Conservation (phyloP, 30 jellyfish, hydroid and myxozoan genomes). For the Rhopilema esculentum region DNA sequence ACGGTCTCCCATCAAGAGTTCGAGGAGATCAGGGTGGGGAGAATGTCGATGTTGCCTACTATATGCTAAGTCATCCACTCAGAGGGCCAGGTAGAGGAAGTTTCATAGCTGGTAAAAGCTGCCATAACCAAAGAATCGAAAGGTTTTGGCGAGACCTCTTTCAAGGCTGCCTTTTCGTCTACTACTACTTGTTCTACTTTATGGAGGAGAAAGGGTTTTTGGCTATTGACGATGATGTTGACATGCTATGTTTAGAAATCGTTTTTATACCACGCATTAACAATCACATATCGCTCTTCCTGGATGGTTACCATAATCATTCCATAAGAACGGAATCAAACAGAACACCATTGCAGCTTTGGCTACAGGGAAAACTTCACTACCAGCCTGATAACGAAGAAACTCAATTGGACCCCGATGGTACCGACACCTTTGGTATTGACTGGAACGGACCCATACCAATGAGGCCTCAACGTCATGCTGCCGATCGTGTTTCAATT, state of each 20-base stretch:
- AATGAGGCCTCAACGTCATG: too few relatives aligned
- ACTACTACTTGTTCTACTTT: conserved; percentile 12
- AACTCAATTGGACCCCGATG: too few relatives aligned
- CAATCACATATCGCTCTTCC: conserved; percentile 9
- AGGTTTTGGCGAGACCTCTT: conserved; percentile 41
- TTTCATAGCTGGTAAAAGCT: conserved; percentile 33
- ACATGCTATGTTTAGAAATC: conserved; percentile 17
- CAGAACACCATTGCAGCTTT: too few relatives aligned
- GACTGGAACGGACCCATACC: too few relatives aligned
- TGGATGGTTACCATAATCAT: conserved; percentile 29
- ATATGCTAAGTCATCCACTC: conserved; percentile 13
- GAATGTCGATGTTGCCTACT: conserved; percentile 48
- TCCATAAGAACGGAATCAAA: too few relatives aligned
- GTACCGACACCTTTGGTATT: too few relatives aligned
- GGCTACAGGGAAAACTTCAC: too few relatives aligned
- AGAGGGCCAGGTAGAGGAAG: conserved; percentile 45
- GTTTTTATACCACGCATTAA: conserved; percentile 46
- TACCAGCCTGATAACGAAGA: too few relatives aligned
- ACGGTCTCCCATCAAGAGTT: conserved; percentile 46
- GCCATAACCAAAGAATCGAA: conserved; percentile 58
- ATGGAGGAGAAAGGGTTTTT: conserved; percentile 28
- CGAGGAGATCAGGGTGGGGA: conserved; percentile 55
- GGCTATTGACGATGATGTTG: conserved; percentile 15
- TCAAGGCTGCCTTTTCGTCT: conserved; percentile 1
- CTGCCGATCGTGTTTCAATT: too few relatives aligned